Evolutionary conservation across 2,797 vertebrate genomes (phyloP), one percentile per base, ranked within the genome.

Genomic region (Aplochiton taeniatus): DNA sequence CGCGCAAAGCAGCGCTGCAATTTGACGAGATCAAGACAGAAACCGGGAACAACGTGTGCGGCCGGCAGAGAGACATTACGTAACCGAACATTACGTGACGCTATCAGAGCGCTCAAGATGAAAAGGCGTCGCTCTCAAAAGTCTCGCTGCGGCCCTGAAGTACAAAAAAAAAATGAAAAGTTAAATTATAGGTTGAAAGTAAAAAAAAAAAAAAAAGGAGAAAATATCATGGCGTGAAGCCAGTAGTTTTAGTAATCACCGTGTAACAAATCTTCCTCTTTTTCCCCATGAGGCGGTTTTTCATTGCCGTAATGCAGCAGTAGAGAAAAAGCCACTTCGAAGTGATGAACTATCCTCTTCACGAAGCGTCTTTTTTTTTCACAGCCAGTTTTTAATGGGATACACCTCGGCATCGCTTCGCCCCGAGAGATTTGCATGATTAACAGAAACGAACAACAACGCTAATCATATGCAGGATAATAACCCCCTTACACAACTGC

Each of bases 381-480:
- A 76, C 70, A 70, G 75, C 65, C 72, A 87, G 84, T 90, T 6
- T 89, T 88, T 86, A 89, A 89, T 87, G 83, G 82, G 80, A 87
- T 87, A 31, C 85, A 88, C 85, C 87, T 88, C 90, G 82, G 82
- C 80, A 82, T 77, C 80, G 76, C 68, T 45, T 6, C 31, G 76
- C 76, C 83, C 80, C 71, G 68, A 72, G 66, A 83, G 82, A 91
- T 85, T 68, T 79, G 81, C 83, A 70, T 88, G 85, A 90, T 91
- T 85, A 89, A 89, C 79, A 85, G 74, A 84, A 80, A 85, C 46
- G 41, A 53, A 88, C 78, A 89, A 85, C 88, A 86, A 90, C 78
- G 82, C 84, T 88, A 81, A 89, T 90, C 87, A 84, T 86, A 87
- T 85, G 81, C 84, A 78, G 83, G 83, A 89, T 90, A 90, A 90